These are phyloP conservation scores for Pangasius mekongensis DNA, from an alignment of 2,797 vertebrate species.

Conservation along the genomic window DNA sequence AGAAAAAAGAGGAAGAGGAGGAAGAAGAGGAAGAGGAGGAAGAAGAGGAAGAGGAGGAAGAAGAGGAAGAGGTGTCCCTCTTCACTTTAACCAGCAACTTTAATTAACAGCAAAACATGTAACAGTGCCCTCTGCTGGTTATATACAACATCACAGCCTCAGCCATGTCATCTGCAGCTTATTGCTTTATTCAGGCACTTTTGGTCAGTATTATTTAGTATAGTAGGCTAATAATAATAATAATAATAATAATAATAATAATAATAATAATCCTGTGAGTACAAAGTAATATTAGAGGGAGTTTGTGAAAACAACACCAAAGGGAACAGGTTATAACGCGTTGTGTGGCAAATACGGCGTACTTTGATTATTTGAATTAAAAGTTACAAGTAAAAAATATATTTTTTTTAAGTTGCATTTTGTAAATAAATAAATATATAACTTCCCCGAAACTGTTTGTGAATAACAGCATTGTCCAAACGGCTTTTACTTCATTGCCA, in stretches of 20 bases:
- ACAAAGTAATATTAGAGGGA: neutral
- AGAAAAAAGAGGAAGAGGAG: too few species aligned
- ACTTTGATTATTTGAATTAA: neutral
- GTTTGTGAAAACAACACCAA: neutral
- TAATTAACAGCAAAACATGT: neutral
- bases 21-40: too few species aligned
- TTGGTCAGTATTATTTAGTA: neutral
- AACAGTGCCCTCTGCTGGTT: constrained; percentile 8
- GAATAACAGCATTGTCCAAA: neutral
- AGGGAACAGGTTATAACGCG: neutral
- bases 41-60: too few species aligned
- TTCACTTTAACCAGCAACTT: neutral
- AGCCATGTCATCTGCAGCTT: neutral
- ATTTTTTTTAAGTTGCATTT: neutral
- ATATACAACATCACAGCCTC: neutral
- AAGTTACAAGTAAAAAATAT: neutral
- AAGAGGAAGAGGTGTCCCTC: neutral
- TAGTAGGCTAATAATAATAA: neutral
- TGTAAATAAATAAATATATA: neutral
- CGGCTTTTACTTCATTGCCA: neutral
- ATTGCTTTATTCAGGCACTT: neutral
- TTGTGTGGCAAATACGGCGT: too few species aligned
- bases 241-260: neutral
- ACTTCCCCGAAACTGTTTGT: neutral
- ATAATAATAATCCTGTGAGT: neutral